These are phyloP conservation scores for Salmo trutta DNA, from an alignment of 2,797 vertebrate genomes.

Conservation along the genomic window DNA sequence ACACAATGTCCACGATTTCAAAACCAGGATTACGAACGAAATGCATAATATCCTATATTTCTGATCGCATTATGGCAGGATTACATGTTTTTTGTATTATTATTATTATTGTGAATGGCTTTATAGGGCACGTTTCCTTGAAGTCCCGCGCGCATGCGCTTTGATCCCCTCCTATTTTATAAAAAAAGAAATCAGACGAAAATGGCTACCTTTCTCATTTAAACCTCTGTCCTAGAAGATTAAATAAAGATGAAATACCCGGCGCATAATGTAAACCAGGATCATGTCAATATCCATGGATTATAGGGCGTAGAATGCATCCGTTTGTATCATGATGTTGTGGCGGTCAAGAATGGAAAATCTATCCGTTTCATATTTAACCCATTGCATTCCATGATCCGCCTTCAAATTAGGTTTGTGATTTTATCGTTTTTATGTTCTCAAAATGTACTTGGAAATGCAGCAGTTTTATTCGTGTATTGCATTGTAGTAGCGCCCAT, in stretches of 20 bases:
- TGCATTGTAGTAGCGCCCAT: background rate
- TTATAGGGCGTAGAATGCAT: conserved; percentile 28
- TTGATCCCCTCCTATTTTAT: conserved; percentile 61
- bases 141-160: conserved; percentile 73
- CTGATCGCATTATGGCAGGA: background rate
- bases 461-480: background rate
- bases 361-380: conserved; percentile 67
- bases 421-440: conserved; percentile 30
- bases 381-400: conserved; percentile 66
- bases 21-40: too few relatives aligned
- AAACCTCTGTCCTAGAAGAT: conserved; percentile 62
- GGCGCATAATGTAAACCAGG: conserved; percentile 18
- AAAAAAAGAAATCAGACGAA: conserved; percentile 54
- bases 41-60: background rate
- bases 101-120: background rate
- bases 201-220: conserved; percentile 80
- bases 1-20: too few relatives aligned
- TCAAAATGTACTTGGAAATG: background rate
- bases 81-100: too few relatives aligned
- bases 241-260: conserved; percentile 46
- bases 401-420: conserved; percentile 74
- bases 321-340: conserved; percentile 54
- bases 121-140: conserved; percentile 48
- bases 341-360: conserved; percentile 66
- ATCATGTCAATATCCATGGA: conserved; percentile 11